Base-by-base conservation (phyloP, 2,888 invertebrate genomes). In the Emmelina monodactyla region DNA sequence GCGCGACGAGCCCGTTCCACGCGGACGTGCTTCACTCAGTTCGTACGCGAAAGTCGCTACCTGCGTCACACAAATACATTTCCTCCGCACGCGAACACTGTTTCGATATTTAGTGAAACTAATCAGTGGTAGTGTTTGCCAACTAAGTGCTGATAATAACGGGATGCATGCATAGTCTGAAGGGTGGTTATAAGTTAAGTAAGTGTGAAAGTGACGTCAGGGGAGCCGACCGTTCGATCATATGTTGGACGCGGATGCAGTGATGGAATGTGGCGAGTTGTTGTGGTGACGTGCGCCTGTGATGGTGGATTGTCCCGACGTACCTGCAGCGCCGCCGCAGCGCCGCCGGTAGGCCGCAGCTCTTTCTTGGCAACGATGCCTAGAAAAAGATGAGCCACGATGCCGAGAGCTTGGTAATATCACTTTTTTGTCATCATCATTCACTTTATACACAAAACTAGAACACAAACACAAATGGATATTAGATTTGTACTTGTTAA, bases 321-420 rank as follows among this genome's bases (percentile, higher is more conserved):
- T 68, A 67, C 67, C 72, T 70, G 60, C 53, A 50, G 54, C 56
- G 45, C 58, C 60, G 56, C 57, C 40, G 55, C 53, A 55, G 61
- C 59, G 58, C 66, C 59, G 58, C 66, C 66, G 61, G 56, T 62
- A 48, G 53, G 63, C 69, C 68, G 73, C 71, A 63, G 66, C 56
- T 66, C 58, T 55, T 61, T 55, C 46, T 54, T 63, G 63, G 55
- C 67, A 75, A 84, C 79, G 83, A 86, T 86, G 86, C 75, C 83
- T 76, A 83, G 82, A 79, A 85, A 85, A 85, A 83, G 83, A 86
- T 86, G 86, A 86, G 81, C 82, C 75, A 82, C 67, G 86, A 86
- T 86, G 86, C 84, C 58, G 86, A 86, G 82, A 85, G 85, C 83
- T 85, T 86, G 86, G 86, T 86, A 80, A 78, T 79, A 75, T 78